Base-by-base conservation (phyloP, 2,113 vertebrate species). In the Marmota flaviventris region DNA sequence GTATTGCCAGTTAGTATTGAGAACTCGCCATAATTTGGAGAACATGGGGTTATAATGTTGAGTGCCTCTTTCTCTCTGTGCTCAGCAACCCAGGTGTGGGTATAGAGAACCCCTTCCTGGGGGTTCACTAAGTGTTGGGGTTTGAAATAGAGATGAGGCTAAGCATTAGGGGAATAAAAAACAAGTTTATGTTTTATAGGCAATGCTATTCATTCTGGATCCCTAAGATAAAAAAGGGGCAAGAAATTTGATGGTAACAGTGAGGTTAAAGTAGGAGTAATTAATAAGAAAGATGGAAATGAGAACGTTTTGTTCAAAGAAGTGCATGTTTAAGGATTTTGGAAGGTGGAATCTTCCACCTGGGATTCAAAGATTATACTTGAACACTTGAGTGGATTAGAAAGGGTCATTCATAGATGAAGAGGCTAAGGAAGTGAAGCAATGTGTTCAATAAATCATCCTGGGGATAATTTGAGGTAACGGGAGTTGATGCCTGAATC, bases 281-380 rank as follows among this genome's bases (percentile, higher is more conserved):
- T 45, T 83, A 84, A 82, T 61, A 93, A 84, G 24, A 3, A 85
- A 65, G 6, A 48, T 20, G 24, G 18, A 89, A 89, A 61, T 25
- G 10, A 39, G 75, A 83, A 83, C 27, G 20, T 81, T 89, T 93
- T 76, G 53, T 72, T 76, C 78, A 85, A 51, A 90, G 70, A 92
- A 72, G 39, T 37, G 2, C 16, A 9, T 92, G 34, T 14, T 42
- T 69, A 37, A 85, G 12, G 10, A 14, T 56, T 76, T 86, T 79
- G 29, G 10, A 82, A 76, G 79, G 56, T 90, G 67, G n/a, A 85
- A 89, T 14, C 27, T 24, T 89, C 25, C 0, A n/a, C 61, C 70
- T 4, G 17, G 5, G 14, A 88, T 85, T 95, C 34, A 83, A 42
- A 53, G 29, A 70, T 84, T 87, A 86, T 79, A 65, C 65, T 67